Evolutionary conservation across 2,113 vertebrate species (phyloP), one percentile per base, ranked within the genome.

Genomic region (Psilopsiagon aurifrons): DNA sequence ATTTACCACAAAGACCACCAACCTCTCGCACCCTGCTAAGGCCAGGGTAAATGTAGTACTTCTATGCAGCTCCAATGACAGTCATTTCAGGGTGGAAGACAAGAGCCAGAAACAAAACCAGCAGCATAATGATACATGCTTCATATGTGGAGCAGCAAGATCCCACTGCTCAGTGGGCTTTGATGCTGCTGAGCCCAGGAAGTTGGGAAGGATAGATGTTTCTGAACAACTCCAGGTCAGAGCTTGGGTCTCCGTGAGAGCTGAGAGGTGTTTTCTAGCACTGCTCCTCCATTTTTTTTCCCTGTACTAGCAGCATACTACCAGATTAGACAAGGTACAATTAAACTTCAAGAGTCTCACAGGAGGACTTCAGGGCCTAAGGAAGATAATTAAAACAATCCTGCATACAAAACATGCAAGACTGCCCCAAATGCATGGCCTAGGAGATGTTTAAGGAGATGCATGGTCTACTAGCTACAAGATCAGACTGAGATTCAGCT

Each of bases 111-210:
- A 85, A 41, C 18, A 86, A 76, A 81, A 51, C 16, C 67, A 94
- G 67, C 43, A 57, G 43, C 33, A n/a, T 17, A 9, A 28, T 13
- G 29, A 25, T 14, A 73, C 17, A 47, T 23, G 59, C 57, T 84
- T 79, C 37, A 9, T 18, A 63, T 0, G 0, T 39, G 68, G 49
- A 62, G 20, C 2, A 66, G 54, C 41, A 39, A 39, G 16, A 33
- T 80, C 47, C 31, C 35, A 35, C 39, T 51, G 39, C 41, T 37
- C 1, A 0, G 52, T 37, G 83, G 39, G 31, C 25, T 63, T 39
- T 28, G 80, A 29, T 13, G 13, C 64, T 73, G 33, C 63, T 27
- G 18, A 81, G 33, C 57, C 13, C 39, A 35, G 49, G 27, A 19
- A 49, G 46, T 20, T 0, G 0, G 43, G 60, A 90, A 14, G 55